A percentile compares a stretch with the other conserved stretches of the same genome.
Conservation (phyloP, 2,888 invertebrate genomes). For the Campoletis raptor region DNA sequence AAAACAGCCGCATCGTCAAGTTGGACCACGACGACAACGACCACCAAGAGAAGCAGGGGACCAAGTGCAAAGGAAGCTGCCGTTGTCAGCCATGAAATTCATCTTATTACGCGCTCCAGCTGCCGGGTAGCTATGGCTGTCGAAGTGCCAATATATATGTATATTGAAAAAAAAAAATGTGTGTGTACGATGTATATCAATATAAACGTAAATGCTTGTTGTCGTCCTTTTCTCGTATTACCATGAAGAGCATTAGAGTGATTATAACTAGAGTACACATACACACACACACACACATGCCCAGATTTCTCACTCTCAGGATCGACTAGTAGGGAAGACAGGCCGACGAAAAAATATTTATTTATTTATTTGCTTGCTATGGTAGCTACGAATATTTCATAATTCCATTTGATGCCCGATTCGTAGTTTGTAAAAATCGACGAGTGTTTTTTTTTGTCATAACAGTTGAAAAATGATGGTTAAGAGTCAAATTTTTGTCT, state of each 20-base stretch:
- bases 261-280: conserved; percentile 25
- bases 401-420: background rate
- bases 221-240: conserved; percentile 23
- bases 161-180: no score
- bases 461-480: background rate
- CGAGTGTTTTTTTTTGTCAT: background rate
- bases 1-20: conserved; percentile 60
- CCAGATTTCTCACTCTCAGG: background rate
- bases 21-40: conserved; percentile 35
- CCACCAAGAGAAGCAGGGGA: conserved; percentile 28
- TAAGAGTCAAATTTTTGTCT: background rate
- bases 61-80: conserved; percentile 69
- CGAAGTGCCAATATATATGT: background rate
- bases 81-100: conserved; percentile 72
- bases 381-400: background rate
- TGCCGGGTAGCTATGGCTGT: conserved; percentile 49
- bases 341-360: background rate
- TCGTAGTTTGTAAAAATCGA: background rate
- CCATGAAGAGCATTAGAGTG: conserved; percentile 30
- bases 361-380: background rate
- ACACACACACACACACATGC: background rate
- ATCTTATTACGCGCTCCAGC: conserved; percentile 69
- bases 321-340: background rate
- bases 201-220: conserved; percentile 31
- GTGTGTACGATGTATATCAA: background rate